Base-by-base conservation (phyloP, 2,888 invertebrate genomes). In the Argyra leucocephala region DNA sequence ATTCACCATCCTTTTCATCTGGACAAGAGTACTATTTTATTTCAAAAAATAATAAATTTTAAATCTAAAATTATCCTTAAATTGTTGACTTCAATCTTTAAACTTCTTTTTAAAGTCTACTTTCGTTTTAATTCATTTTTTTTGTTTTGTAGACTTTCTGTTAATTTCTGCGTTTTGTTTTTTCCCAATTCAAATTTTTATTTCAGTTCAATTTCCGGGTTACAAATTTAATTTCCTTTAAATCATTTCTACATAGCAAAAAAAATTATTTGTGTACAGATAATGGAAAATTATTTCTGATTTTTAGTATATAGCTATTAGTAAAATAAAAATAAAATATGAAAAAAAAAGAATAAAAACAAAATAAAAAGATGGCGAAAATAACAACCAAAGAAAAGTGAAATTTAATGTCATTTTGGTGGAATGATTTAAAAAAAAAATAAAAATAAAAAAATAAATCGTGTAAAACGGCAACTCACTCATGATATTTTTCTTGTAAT, bases 191-290 rank as follows among this genome's bases (percentile, higher is more conserved):
- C n/a, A n/a, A n/a, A n/a, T n/a, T n/a, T n/a, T n/a, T n/a, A n/a
- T n/a, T n/a, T n/a, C n/a, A n/a, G n/a, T 48, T 48, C 12, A 48
- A 48, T 48, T 48, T 48, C 48, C 48, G 48, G 12, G 15, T 48
- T 48, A 48, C 48, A 48, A 48, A 48, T 48, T 48, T 48, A 48
- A 48, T 48, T 48, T 48, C 48, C 48, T 48, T 48, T 18, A n/a
- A n/a, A n/a, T n/a, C n/a, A n/a, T n/a, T n/a, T n/a, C n/a, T n/a
- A n/a, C n/a, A n/a, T 7, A 31, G 18, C 48, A 48, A 18, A 12
- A 37, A 37, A 37, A 48, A 48, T 12, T 48, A 18, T 48, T 12
- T 7, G 5, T 48, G 48, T 48, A 12, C 12, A 48, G 48, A 18
- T 48, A 48, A 48, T 48, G 48, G n/a, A n/a, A 48, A 48, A 48